Evolutionary conservation across 2,797 vertebrate species (phyloP).

Genomic region (Oryzias dopingdopingensis): DNA sequence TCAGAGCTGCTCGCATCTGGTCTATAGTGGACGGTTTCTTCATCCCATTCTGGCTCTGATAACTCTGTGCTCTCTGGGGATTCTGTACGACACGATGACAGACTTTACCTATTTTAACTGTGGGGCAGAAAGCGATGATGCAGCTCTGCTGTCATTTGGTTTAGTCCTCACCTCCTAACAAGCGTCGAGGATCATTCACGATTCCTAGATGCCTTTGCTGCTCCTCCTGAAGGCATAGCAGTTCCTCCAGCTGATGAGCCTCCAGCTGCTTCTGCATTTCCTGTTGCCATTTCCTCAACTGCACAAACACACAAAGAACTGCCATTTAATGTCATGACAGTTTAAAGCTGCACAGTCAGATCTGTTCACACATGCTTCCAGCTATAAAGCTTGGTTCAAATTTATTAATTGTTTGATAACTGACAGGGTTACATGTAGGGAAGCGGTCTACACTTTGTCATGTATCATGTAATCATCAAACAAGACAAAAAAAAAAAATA

Average conservation of each 20-base stretch:
- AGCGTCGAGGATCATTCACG: slow-evolving; percentile 50
- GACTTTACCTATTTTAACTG: neutral
- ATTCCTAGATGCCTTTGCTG: slow-evolving; percentile 82
- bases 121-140: too few species aligned
- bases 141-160: neutral
- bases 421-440: too few species aligned
- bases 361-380: too few species aligned
- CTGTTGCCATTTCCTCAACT: slow-evolving; percentile 91
- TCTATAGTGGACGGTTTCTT: slow-evolving; percentile 9
- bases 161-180: slow-evolving; percentile 39
- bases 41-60: slow-evolving; percentile 27
- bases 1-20: neutral
- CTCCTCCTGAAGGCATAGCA: slow-evolving; percentile 85
- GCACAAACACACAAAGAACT: slow-evolving; percentile 19
- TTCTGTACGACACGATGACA: slow-evolving; percentile 17
- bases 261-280: slow-evolving; percentile 90
- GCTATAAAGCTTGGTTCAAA: too few species aligned
- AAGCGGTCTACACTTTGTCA: too few species aligned
- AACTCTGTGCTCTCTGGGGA: slow-evolving; percentile 23
- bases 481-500: too few species aligned
- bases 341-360: too few species aligned
- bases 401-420: too few species aligned
- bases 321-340: neutral
- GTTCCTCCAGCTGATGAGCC: slow-evolving; percentile 87
- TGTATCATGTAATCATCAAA: too few species aligned